A percentile compares a stretch with the other conserved stretches of the same genome.
Evolutionary conservation across 2,888 invertebrate species (phyloP).

Genomic region (Calameuta idolon): DNA sequence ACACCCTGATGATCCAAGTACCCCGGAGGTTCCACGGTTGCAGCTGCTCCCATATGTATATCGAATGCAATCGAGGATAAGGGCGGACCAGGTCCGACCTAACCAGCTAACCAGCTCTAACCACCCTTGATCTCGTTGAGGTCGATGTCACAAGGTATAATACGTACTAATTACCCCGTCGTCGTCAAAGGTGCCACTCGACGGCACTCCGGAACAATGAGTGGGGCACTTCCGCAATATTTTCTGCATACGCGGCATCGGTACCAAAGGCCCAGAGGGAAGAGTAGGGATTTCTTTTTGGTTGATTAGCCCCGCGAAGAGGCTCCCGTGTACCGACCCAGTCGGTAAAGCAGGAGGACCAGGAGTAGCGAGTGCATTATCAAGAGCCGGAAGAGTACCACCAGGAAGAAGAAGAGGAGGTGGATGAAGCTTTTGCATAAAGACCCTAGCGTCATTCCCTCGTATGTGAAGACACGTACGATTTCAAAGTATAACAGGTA

Average conservation of each 20-base stretch:
- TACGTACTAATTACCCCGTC: constrained; percentile 62
- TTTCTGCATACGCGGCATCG: constrained; percentile 57
- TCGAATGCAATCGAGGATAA: not conserved
- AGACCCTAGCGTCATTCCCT: constrained; percentile 17
- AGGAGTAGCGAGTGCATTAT: constrained; percentile 7
- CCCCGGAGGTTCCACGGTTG: not conserved
- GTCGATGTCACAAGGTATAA: constrained; percentile 59
- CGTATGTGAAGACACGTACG: constrained; percentile 2
- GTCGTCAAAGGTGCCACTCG: constrained; percentile 60
- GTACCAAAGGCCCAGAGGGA: constrained; percentile 36
- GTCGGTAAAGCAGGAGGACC: not conserved
- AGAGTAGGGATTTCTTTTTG: constrained; percentile 37
- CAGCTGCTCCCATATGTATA: not conserved
- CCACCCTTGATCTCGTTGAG: not conserved
- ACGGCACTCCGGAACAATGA: constrained; percentile 54
- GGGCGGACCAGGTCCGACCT: not conserved
- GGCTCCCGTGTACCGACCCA: constrained; percentile 1
- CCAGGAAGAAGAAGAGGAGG: not conserved
- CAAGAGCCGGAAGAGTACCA: constrained; percentile 17
- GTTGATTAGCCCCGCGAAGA: constrained; percentile 51
- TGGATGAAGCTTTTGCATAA: constrained; percentile 7
- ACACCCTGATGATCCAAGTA: not conserved
- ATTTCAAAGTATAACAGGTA: constrained; percentile 19
- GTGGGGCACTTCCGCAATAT: constrained; percentile 52
- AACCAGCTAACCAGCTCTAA: not conserved